Evolutionary conservation across 1,140 invertebrate species (phyloP).

Genomic region (Dreissena polymorpha): DNA sequence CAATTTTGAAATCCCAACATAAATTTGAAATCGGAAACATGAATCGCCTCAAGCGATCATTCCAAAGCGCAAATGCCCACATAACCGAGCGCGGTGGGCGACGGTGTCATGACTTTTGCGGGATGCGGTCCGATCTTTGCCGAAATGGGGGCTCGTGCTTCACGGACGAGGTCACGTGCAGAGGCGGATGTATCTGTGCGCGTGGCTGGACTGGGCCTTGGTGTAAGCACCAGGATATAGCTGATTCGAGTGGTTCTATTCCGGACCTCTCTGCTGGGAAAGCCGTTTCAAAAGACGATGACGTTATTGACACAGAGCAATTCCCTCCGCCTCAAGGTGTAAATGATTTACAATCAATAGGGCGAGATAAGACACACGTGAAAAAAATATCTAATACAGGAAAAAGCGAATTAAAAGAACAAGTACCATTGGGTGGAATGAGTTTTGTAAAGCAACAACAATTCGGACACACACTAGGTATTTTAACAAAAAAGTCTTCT

Average conservation of each 20-base stretch:
- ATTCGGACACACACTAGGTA: not conserved
- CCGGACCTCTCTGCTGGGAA: too few species aligned
- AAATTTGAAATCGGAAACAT: not conserved
- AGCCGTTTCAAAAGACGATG: too few species aligned
- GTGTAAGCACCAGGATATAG: constrained; percentile 11
- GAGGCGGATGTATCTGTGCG: constrained; percentile 28
- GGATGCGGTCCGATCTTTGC: constrained; percentile 29
- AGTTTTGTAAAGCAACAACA: too few species aligned
- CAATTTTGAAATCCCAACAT: not conserved
- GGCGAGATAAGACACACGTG: not conserved
- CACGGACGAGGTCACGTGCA: constrained; percentile 28
- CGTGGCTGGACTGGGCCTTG: constrained; percentile 39
- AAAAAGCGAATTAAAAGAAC: not conserved
- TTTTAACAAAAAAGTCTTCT: not conserved
- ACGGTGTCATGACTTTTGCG: constrained; percentile 49
- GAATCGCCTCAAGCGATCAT: not conserved
- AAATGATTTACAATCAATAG: too few species aligned
- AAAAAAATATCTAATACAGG: not conserved
- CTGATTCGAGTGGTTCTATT: not conserved
- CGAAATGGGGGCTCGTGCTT: constrained; percentile 45
- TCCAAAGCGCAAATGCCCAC: not conserved
- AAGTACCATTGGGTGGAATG: too few species aligned
- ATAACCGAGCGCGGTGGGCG: not conserved
- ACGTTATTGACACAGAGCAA: not conserved
- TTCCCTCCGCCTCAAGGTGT: not conserved